Base-by-base conservation (phyloP, 2,797 vertebrate genomes). In the Petrocephalus sullivani region DNA sequence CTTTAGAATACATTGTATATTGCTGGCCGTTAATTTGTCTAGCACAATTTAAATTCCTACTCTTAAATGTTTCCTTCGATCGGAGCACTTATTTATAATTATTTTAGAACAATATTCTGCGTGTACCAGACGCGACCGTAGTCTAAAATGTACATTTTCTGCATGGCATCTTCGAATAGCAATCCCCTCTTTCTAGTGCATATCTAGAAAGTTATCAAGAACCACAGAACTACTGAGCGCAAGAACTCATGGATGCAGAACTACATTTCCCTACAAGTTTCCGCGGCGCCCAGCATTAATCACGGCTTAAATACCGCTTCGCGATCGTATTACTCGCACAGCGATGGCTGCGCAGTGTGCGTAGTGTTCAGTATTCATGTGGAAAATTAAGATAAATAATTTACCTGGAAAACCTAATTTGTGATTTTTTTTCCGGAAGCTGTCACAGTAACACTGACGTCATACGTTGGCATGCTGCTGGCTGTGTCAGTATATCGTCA, bases 211-310 rank as follows among this genome's bases (percentile, higher is more conserved):
- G 21, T 12, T 67, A 23, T 67, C 1, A 67, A 67, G 64, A 57
- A 57, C 56, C 56, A 71, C 23, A 12, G 23, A 46, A 46, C 41
- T 46, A 46, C 41, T 37, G 64, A 37, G 33, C 33, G 10, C n/a
- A 71, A 84, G 49, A 51, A 21, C 6, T 28, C 28, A 28, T 84
- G 83, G 51, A 54, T 85, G 19, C 16, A 67, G 41, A 87, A 87
- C 86, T 87, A 60, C 85, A 86, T 86, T 86, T 87, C 86, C 58
- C 86, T 67, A 6, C 86, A 87, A 14, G 7, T 21, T n/a, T 10
- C 58, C 21, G 19, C 12, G 86, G 33, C n/a, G 33, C 8, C 58
- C 21, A 51, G 41, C 51, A 41, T 6, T 57, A 87, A 87, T 64
- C 21, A 19, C 14, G 51, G n/a, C n/a, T 12, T 49, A 58, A 86